These are phyloP conservation scores for Pissodes strobi DNA, from an alignment of 1,140 invertebrate genomes.

Conservation along the genomic window DNA sequence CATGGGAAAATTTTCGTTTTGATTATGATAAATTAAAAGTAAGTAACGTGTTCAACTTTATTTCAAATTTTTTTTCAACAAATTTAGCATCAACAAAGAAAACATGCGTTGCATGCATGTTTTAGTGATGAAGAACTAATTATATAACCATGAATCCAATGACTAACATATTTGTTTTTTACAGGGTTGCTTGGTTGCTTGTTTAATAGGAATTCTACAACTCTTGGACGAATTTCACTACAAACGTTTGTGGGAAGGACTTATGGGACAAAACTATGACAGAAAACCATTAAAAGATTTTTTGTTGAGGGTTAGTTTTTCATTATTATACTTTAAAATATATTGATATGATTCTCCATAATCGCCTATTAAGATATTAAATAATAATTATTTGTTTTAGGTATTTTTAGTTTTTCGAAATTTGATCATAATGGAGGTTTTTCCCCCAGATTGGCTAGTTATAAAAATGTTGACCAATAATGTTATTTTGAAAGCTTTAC, in stretches of 20 bases:
- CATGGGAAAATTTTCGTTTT: no score
- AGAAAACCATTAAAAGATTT: constrained; percentile 85
- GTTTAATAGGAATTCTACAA: constrained; percentile 82
- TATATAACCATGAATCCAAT: no score
- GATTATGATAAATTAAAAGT: no score
- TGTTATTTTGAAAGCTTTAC: constrained; percentile 82
- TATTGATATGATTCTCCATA: no score
- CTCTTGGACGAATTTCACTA: constrained; percentile 88
- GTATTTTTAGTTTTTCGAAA: constrained; percentile 85
- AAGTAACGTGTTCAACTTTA: no score
- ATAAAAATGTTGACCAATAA: constrained; percentile 90
- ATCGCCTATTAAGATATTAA: no score
- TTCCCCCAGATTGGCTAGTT: constrained; percentile 90
- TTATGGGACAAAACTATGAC: constrained; percentile 63
- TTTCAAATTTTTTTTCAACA: no score
- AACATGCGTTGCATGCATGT: neutral
- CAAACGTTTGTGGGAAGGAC: constrained; percentile 82
- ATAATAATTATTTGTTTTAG: constrained; percentile 15
- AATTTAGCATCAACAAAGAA: neutral
- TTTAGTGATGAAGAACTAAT: no score
- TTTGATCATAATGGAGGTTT: constrained; percentile 82
- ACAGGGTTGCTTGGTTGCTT: constrained; percentile 82
- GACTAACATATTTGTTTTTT: no score
- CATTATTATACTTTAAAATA: neutral
- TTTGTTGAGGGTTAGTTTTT: constrained; percentile 69